Conservation (phyloP, 1,140 invertebrate genomes). For the Drosophila athabasca region DNA sequence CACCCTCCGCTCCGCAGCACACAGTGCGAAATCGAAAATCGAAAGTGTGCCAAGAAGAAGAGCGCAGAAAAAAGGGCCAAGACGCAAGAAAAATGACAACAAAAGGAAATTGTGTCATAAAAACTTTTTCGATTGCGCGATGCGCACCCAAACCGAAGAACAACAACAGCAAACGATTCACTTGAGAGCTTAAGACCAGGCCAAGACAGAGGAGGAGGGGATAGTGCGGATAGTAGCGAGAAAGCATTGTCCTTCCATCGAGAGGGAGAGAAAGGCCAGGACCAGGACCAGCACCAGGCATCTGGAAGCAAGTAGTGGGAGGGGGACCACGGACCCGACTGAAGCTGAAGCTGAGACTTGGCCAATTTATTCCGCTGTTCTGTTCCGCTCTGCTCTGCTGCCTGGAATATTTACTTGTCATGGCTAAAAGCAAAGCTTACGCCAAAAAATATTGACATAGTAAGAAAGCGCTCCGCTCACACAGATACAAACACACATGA, state of each 20-base stretch:
- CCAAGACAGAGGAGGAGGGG: constrained; percentile 2
- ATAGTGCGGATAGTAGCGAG: too few relatives aligned
- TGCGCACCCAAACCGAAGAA: constrained; percentile 50
- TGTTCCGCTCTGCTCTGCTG: constrained; percentile 32
- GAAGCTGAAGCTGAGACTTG: constrained; percentile 35
- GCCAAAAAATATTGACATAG: constrained; percentile 80
- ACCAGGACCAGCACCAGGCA: too few relatives aligned
- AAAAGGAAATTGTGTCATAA: constrained; percentile 80
- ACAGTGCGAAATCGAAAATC: constrained; percentile 72
- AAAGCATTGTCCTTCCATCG: too few relatives aligned
- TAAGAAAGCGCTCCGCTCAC: constrained; percentile 50
- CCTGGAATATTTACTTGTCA: constrained; percentile 75
- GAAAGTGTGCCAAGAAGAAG: constrained; percentile 74
- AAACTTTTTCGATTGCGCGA: constrained; percentile 78
- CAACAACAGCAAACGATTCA: constrained; percentile 19
- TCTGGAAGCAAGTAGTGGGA: constrained; percentile 1
- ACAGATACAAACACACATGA: constrained; percentile 20
- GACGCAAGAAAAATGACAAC: constrained; percentile 56
- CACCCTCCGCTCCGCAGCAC: not conserved
- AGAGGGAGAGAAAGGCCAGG: not conserved
- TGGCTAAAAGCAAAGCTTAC: constrained; percentile 79
- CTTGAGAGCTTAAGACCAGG: constrained; percentile 55
- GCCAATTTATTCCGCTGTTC: constrained; percentile 61
- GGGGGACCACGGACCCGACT: constrained; percentile 12
- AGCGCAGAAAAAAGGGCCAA: constrained; percentile 17